Conservation (phyloP, 2,888 invertebrate species). For the Hyles lineata region DNA sequence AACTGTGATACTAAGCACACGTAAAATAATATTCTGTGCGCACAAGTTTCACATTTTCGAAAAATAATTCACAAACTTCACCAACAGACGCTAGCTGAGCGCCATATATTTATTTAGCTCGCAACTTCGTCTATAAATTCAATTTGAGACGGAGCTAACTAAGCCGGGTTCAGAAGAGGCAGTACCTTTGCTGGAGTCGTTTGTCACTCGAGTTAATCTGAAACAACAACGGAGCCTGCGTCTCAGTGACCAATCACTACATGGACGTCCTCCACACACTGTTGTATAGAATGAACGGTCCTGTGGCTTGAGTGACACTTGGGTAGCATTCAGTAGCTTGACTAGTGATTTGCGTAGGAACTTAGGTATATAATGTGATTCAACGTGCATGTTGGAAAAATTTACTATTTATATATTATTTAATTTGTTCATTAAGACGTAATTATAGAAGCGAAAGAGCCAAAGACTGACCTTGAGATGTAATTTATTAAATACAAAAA, state of each 20-base stretch:
- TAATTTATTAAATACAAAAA: too few relatives aligned
- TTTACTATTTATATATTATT: too few relatives aligned
- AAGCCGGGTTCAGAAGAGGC: slow-evolving; percentile 46
- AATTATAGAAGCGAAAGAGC: too few relatives aligned
- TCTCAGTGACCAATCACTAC: slow-evolving; percentile 49
- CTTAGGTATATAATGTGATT: too few relatives aligned
- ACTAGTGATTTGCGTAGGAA: not conserved
- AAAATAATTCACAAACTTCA: slow-evolving; percentile 25
- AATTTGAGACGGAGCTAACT: slow-evolving; percentile 37
- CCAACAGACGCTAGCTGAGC: slow-evolving; percentile 12
- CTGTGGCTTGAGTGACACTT: not conserved
- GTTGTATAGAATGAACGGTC: slow-evolving; percentile 20
- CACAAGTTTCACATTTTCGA: not conserved
- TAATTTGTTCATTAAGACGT: too few relatives aligned
- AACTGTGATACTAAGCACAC: not conserved
- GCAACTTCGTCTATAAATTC: slow-evolving; percentile 30
- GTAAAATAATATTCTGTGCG: not conserved
- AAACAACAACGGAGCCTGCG: slow-evolving; percentile 41
- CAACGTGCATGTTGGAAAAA: too few relatives aligned
- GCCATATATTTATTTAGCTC: slow-evolving; percentile 23
- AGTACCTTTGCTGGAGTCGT: slow-evolving; percentile 50
- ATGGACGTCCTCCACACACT: slow-evolving; percentile 42
- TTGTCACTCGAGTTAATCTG: slow-evolving; percentile 54
- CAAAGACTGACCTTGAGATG: too few relatives aligned
- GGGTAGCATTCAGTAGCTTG: not conserved